phyloP scores from a whole-genome alignment of 2,888 invertebrate genomes.

The Ceratothoa steindachneri region DNA sequence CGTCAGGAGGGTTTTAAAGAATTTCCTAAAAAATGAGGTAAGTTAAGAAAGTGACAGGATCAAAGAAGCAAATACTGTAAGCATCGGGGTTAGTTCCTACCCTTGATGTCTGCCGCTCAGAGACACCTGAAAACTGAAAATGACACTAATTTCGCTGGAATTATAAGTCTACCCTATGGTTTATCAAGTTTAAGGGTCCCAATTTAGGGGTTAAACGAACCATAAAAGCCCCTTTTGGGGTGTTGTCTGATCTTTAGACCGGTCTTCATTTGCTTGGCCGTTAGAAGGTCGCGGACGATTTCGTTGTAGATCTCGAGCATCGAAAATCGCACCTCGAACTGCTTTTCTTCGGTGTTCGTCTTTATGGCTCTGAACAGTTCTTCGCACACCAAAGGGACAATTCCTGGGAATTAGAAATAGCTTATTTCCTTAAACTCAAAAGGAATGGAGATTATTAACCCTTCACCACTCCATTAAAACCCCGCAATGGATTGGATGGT shows the following conservation, averaged over 20 bases:
- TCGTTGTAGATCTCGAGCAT: slow-evolving; percentile 63
- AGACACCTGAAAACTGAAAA: too few relatives aligned
- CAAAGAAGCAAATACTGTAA: too few relatives aligned
- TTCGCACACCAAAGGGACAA: slow-evolving; percentile 59
- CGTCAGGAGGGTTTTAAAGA: too few relatives aligned
- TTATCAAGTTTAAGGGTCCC: too few relatives aligned
- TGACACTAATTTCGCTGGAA: too few relatives aligned
- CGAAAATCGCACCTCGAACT: slow-evolving; percentile 56
- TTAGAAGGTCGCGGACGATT: slow-evolving; percentile 58
- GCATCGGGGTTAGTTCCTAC: too few relatives aligned
- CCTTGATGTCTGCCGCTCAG: too few relatives aligned
- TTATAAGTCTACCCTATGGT: too few relatives aligned
- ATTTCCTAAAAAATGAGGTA: too few relatives aligned
- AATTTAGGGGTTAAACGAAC: too few relatives aligned
- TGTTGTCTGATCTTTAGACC: slow-evolving; percentile 59
- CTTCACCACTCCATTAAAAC: not conserved
- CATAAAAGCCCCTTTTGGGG: slow-evolving; percentile 60
- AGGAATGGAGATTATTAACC: not conserved
- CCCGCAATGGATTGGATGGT: not conserved
- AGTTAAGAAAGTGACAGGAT: too few relatives aligned
- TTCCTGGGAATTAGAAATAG: slow-evolving; percentile 54
- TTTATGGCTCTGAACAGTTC: slow-evolving; percentile 58
- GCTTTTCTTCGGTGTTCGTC: slow-evolving; percentile 53
- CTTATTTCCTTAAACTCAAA: not conserved
- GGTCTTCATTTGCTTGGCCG: slow-evolving; percentile 52